Evolutionary conservation across 2,113 vertebrate species (phyloP).

Genomic region (Tiliqua scincoides): DNA sequence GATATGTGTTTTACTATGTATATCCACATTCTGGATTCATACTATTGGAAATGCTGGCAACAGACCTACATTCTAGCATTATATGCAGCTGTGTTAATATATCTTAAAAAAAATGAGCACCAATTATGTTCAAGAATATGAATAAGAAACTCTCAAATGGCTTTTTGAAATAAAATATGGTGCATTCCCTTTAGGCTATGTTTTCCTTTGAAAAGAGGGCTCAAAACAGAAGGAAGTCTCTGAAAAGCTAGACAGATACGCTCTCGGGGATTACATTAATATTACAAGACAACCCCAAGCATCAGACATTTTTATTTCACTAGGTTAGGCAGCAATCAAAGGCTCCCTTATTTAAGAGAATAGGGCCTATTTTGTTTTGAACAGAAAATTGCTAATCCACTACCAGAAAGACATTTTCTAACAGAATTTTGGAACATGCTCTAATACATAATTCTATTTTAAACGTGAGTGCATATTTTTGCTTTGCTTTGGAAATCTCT

Average conservation of each 20-base stretch:
- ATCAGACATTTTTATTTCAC: conserved; percentile 35
- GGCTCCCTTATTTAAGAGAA: not conserved
- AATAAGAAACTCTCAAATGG: conserved; percentile 28
- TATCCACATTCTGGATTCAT: not conserved
- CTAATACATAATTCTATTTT: not conserved
- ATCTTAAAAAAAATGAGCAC: not conserved
- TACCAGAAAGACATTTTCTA: not conserved
- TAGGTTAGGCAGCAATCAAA: conserved; percentile 14
- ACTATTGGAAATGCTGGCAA: conserved; percentile 3
- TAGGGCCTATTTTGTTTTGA: conserved; percentile 15
- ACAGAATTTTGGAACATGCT: not conserved
- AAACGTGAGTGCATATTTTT: not conserved
- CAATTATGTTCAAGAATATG: conserved; percentile 20
- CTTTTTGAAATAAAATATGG: conserved; percentile 49
- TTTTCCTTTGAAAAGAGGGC: conserved; percentile 37
- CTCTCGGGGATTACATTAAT: conserved; percentile 23
- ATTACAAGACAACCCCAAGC: conserved; percentile 23
- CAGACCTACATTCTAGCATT: conserved; percentile 30
- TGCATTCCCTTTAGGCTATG: conserved; percentile 23
- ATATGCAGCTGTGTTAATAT: conserved; percentile 10
- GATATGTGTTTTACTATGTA: not conserved
- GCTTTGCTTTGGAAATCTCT: not conserved
- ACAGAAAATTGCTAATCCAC: not conserved
- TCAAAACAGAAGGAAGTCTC: conserved; percentile 3
- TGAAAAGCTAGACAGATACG: not conserved